Evolutionary conservation across 2,888 invertebrate species (phyloP).

Genomic region (Busseola fusca): DNA sequence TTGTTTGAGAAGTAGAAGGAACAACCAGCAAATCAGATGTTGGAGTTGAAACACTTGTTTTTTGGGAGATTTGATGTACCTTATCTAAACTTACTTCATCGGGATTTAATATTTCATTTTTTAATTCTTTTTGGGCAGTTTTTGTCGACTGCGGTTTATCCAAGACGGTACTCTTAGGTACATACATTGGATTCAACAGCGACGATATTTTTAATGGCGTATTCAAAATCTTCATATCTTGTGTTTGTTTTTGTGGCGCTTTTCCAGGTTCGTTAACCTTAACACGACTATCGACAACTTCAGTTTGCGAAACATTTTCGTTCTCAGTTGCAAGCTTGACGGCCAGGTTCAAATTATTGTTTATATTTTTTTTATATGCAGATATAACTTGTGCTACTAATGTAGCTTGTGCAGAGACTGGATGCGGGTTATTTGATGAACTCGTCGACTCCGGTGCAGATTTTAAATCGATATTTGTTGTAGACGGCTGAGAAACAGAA

Average conservation of each 20-base stretch:
- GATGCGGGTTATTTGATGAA: slow-evolving; percentile 15
- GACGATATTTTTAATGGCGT: slow-evolving; percentile 82
- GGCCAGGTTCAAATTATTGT: slow-evolving; percentile 46
- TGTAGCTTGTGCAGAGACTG: slow-evolving; percentile 58
- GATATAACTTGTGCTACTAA: slow-evolving; percentile 66
- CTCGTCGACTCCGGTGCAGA: not conserved
- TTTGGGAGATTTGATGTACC: slow-evolving; percentile 6
- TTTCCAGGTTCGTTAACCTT: slow-evolving; percentile 31
- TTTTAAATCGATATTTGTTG: slow-evolving; percentile 34
- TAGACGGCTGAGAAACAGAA: slow-evolving; percentile 23
- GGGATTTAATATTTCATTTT: slow-evolving; percentile 14
- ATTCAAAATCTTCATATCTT: slow-evolving; percentile 62
- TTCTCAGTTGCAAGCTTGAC: slow-evolving; percentile 16
- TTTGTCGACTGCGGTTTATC: slow-evolving; percentile 27
- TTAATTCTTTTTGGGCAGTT: slow-evolving; percentile 16
- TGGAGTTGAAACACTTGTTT: not conserved
- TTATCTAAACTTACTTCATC: slow-evolving; percentile 11
- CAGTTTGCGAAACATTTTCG: not conserved
- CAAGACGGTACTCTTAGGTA: slow-evolving; percentile 62
- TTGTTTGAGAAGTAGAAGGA: slow-evolving; percentile 38
- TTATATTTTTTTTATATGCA: slow-evolving; percentile 58
- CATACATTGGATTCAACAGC: slow-evolving; percentile 76
- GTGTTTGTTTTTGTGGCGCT: slow-evolving; percentile 10
- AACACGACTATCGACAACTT: slow-evolving; percentile 10
- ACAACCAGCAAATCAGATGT: slow-evolving; percentile 3